phyloP scores from a whole-genome alignment of 2,113 vertebrate genomes.

The Peromyscus californicus region DNA sequence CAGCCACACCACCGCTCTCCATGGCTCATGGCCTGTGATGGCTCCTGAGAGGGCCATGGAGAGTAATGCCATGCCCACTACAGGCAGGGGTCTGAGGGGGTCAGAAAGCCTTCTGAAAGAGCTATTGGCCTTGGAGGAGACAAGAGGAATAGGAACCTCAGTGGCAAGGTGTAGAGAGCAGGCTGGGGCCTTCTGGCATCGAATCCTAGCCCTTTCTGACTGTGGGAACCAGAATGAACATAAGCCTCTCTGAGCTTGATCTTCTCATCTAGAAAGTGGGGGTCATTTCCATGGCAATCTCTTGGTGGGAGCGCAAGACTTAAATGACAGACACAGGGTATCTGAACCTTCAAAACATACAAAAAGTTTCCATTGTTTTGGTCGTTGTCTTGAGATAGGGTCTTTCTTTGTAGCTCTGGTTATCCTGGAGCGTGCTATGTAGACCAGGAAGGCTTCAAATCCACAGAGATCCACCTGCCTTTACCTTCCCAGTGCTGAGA shows the following conservation, averaged over 20 bases:
- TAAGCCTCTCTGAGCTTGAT: not conserved
- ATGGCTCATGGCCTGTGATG: rapidly evolving
- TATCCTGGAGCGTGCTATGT: not conserved
- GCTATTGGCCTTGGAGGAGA: not conserved
- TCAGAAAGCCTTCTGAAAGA: not conserved
- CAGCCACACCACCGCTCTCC: rapidly evolving
- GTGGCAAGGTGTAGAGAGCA: not conserved
- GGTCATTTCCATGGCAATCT: not conserved
- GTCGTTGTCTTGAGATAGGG: not conserved
- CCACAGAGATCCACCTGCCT: not conserved
- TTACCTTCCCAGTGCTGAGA: not conserved
- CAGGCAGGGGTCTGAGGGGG: not conserved
- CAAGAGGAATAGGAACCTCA: not conserved
- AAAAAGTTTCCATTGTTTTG: not conserved
- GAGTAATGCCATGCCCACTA: not conserved
- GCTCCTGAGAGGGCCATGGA: not conserved
- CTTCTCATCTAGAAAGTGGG: conserved; percentile 31
- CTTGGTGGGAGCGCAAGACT: not conserved
- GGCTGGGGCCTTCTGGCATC: not conserved
- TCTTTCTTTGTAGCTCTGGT: not conserved
- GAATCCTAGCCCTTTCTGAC: not conserved
- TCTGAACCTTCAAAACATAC: not conserved
- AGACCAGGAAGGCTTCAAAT: not conserved
- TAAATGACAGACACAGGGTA: not conserved
- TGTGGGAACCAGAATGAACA: not conserved